Evolutionary conservation across 2,888 invertebrate genomes (phyloP), one percentile per base, ranked within the genome.

Genomic region (Rhabditoides inermis): DNA sequence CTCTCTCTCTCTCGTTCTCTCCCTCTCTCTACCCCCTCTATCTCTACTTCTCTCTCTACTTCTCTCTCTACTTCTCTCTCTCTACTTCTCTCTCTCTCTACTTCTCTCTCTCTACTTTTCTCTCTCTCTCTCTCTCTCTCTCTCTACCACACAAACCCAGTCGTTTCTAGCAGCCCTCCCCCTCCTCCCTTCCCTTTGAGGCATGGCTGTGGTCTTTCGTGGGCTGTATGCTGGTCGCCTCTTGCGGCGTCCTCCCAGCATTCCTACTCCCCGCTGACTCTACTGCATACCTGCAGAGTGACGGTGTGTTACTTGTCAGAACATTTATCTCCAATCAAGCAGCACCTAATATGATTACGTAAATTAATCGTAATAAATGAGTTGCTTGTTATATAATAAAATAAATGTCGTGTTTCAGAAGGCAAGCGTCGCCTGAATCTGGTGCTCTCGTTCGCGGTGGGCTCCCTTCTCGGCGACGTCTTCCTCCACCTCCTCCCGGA

Each of bases 401-500:
- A n/a, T n/a, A n/a, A n/a, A n/a, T n/a, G n/a, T n/a, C n/a, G n/a
- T n/a, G n/a, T 62, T 65, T n/a, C 51, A 69, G 68, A 61, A 30
- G 67, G 68, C 2, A 56, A 61, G 36, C 47, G 49, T 26, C 41
- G 48, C 3, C 56, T 71, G 35, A 69, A 71, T 45, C 52, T 60
- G 1, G 37, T 70, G 23, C 60, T 72, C 18, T 54, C 63, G 1
- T 72, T 70, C 47, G 68, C 71, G 0, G 69, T 72, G 30, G 72
- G 72, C 2, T 62, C 66, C 39, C 51, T 72, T 10, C 55, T 72
- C 2, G 70, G 68, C 4, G 72, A 72, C 40, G 70, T 72, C 2
- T 70, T 72, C 32, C 55, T 72, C 23, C 70, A 72, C 45, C 49
- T 72, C 1, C 53, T 72, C 1, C 71, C 72, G 5, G 72, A 72